A percentile compares a stretch with the other conserved stretches of the same genome.
phyloP scores from a whole-genome alignment of 2,113 vertebrate genomes.

The Chitala chitala region DNA sequence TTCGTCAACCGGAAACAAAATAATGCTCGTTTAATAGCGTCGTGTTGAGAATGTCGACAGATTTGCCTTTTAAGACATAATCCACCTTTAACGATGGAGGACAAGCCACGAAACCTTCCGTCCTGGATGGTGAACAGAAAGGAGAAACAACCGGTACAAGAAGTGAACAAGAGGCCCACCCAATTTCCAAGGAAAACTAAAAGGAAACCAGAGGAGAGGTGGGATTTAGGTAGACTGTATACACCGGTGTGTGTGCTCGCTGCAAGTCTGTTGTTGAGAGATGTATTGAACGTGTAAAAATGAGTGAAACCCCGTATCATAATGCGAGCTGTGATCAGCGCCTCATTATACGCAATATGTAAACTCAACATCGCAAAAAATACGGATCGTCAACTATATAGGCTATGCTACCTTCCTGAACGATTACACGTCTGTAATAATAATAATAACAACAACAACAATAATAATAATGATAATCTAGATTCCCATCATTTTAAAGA shows the following conservation, averaged over 20 bases:
- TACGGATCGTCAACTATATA: no score
- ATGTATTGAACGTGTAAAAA: background rate
- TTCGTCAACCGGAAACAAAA: slow-evolving; percentile 12
- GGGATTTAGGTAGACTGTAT: background rate
- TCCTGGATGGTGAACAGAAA: slow-evolving; percentile 19
- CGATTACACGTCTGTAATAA: no score
- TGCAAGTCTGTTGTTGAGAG: background rate
- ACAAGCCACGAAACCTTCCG: slow-evolving; percentile 11
- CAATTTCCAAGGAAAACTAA: background rate
- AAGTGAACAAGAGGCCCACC: background rate
- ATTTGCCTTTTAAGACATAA: background rate
- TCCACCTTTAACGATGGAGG: background rate
- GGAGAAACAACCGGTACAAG: background rate
- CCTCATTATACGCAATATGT: no score
- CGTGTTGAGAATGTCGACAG: background rate
- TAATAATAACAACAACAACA: no score
- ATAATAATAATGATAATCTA: background rate
- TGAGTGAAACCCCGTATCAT: no score
- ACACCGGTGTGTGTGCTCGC: background rate
- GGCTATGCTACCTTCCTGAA: no score
- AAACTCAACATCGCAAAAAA: no score
- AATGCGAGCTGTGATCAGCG: no score
- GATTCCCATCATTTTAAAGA: background rate
- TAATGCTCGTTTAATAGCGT: background rate
- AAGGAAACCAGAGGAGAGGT: slow-evolving; percentile 20